These are phyloP conservation scores for Brachionus rotundiformis DNA, from an alignment of 1,140 invertebrate species.

Conservation along the genomic window DNA sequence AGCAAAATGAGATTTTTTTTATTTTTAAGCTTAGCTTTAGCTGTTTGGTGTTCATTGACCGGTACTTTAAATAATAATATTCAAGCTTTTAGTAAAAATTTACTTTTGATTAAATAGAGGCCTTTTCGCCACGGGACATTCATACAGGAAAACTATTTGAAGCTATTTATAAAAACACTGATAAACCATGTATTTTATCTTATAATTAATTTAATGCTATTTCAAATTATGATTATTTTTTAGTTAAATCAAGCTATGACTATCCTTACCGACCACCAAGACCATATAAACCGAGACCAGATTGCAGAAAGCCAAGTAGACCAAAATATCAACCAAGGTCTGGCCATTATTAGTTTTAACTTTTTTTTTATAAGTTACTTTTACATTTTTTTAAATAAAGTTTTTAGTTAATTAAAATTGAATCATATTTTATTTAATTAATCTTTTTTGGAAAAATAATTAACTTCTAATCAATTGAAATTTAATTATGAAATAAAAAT, in stretches of 20 bases:
- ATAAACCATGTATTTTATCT: not conserved
- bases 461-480: too few species aligned
- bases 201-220: not conserved
- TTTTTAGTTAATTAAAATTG: too few species aligned
- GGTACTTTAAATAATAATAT: not conserved
- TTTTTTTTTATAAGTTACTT: too few species aligned
- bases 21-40: not conserved
- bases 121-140: not conserved
- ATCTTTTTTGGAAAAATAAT: too few species aligned
- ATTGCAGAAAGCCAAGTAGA: not conserved
- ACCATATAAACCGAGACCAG: not conserved
- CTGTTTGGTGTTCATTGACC: not conserved
- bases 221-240: not conserved
- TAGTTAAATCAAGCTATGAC: slow-evolving; percentile 6
- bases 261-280: not conserved
- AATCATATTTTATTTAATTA: too few species aligned
- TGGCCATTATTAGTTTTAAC: not conserved
- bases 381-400: not conserved
- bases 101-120: not conserved
- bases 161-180: not conserved
- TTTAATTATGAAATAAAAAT: too few species aligned
- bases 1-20: not conserved
- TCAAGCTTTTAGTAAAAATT: not conserved
- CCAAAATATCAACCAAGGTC: not conserved
- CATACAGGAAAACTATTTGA: not conserved